These are phyloP conservation scores for Columba janthina DNA, from an alignment of 2,113 vertebrate genomes.

Conservation along the genomic window DNA sequence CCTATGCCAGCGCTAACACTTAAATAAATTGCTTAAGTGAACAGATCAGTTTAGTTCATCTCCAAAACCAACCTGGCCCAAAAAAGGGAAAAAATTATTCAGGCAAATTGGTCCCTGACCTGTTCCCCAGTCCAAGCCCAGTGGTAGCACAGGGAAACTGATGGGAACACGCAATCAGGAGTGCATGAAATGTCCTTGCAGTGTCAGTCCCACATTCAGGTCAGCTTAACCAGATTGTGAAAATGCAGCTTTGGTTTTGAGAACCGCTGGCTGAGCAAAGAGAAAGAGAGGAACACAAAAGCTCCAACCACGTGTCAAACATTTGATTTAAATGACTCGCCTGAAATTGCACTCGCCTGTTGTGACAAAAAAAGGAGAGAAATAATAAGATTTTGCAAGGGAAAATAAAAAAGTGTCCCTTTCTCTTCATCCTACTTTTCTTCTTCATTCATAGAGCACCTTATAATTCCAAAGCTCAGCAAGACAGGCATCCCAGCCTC, in stretches of 20 bases:
- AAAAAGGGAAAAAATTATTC: neutral
- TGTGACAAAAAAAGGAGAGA: neutral
- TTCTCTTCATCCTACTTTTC: neutral
- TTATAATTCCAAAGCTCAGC: neutral
- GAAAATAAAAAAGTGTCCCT: neutral
- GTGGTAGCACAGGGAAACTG: neutral
- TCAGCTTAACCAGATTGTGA: slow-evolving; percentile 55
- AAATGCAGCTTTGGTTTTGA: slow-evolving; percentile 43
- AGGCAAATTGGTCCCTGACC: neutral
- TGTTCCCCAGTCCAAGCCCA: neutral
- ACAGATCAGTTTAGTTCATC: neutral
- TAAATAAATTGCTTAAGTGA: neutral
- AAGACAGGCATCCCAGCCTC: neutral
- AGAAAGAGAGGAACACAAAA: slow-evolving; percentile 62
- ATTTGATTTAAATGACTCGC: slow-evolving; percentile 61
- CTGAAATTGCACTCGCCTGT: slow-evolving; percentile 7
- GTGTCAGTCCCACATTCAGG: slow-evolving; percentile 24
- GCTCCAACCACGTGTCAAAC: slow-evolving; percentile 59
- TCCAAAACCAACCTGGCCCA: neutral
- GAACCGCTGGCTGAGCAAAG: slow-evolving; percentile 60
- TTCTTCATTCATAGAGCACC: neutral
- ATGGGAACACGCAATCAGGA: neutral
- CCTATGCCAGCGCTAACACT: neutral
- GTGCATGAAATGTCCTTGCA: neutral
- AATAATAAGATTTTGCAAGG: neutral